Base-by-base conservation (phyloP, 2,797 vertebrate species). In the Myioborus melanocephalus region DNA sequence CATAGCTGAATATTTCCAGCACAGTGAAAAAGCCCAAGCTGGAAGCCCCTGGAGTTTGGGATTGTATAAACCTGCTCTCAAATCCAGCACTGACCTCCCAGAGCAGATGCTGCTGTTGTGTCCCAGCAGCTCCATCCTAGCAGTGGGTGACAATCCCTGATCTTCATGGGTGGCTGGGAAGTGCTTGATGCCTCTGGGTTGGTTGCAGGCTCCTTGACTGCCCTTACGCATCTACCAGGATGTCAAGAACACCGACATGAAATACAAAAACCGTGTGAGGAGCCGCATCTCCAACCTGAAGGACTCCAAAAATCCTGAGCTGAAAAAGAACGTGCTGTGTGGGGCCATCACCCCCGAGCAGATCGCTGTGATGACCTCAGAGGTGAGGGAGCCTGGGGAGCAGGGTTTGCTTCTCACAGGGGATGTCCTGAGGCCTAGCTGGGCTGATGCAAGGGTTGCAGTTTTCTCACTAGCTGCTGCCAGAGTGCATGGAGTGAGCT, bases 221-320 rank as follows among this genome's bases (percentile, higher is more conserved):
- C 78, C n/a, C 3, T 14, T 89, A 99, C 99, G 96, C 96, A 99
- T 99, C 89, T 99, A 98, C 96, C 98, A 98, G 94, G 99, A 99
- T 14, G 98, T 99, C 50, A 98, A 98, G 92, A 98, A 98, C 66
- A 99, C 99, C 0, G 99, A 99, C 87, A 98, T 99, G 94, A 99
- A 99, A 70, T 99, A 99, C 89, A 99, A 99, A 95, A 97, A 98
- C 46, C 98, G 99, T 0, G 98, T 99, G 53, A 98, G 99, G 90
- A 99, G 99, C 97, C 98, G 99, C 34, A 98, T 99, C 97, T 99
- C 99, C 35, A 99, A 99, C 93, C 98, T 99, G 71, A 99, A 99
- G 97, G 99, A 99, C 91, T 98, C 99, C 89, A 99, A 99, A 97
- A 99, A 99, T 50, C 99, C 99, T 0, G 98, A 99, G 43, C 98